Percentiles rank a stretch among this genome's conserved stretches.
Evolutionary conservation across 1,140 invertebrate species (phyloP).

Genomic region (Drosophila ercepeae): DNA sequence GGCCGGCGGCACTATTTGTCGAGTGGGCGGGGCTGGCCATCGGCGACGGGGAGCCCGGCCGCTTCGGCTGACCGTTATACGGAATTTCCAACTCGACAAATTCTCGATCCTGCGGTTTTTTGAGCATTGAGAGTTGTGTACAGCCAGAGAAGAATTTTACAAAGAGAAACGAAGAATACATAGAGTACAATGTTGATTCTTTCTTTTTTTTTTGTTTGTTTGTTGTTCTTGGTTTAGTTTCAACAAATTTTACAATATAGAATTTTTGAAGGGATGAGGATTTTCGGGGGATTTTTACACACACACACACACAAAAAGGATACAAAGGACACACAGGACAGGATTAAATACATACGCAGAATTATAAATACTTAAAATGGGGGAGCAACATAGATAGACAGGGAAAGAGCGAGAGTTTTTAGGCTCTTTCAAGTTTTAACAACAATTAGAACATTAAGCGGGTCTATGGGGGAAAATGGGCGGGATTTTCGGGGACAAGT

Average conservation of each 20-base stretch:
- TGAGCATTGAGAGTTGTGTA: conserved; percentile 69
- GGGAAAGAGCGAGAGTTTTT: conserved; percentile 14
- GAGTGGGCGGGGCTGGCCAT: conserved; percentile 94
- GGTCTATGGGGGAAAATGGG: conserved; percentile 22
- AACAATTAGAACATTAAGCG: conserved; percentile 51
- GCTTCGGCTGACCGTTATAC: conserved; percentile 95
- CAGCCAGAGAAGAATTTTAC: conserved; percentile 78
- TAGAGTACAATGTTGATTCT: conserved; percentile 71
- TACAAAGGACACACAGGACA: conserved; percentile 25
- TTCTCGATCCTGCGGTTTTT: conserved; percentile 92
- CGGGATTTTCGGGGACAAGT: conserved; percentile 3
- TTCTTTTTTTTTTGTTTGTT: conserved; percentile 27
- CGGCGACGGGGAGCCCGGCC: conserved; percentile 93
- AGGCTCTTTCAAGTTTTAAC: conserved; percentile 32
- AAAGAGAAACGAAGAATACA: conserved; percentile 80
- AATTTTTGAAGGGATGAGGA: conserved; percentile 16
- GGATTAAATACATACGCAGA: conserved; percentile 41
- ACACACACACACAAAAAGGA: conserved; percentile 44
- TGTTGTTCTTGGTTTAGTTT: conserved; percentile 16
- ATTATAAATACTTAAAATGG: conserved; percentile 52
- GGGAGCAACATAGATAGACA: background rate
- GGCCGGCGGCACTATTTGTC: conserved; percentile 89
- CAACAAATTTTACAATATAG: conserved; percentile 63
- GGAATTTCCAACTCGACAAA: conserved; percentile 98
- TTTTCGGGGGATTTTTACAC: conserved; percentile 2